phyloP scores from a whole-genome alignment of 2,888 invertebrate genomes.

The Agelastica alni region DNA sequence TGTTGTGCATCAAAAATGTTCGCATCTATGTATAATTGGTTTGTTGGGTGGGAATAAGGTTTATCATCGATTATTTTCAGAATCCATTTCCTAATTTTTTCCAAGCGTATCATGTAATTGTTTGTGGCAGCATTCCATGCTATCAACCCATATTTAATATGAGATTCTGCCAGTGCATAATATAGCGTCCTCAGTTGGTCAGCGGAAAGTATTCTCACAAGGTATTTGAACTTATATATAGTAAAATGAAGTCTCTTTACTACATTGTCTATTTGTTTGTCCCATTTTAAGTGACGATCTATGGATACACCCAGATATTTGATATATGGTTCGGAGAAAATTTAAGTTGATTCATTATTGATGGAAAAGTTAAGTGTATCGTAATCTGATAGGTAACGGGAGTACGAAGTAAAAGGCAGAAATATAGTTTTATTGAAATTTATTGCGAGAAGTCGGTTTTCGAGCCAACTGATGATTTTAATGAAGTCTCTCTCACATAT shows the following conservation, averaged over 20 bases:
- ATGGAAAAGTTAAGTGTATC: neutral
- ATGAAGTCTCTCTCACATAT: neutral
- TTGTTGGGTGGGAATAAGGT: no score
- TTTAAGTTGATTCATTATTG: neutral
- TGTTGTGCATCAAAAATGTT: no score
- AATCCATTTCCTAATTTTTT: no score
- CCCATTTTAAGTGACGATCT: no score
- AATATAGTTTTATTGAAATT: neutral
- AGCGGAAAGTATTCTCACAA: neutral
- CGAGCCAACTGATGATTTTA: neutral
- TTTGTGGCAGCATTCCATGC: no score
- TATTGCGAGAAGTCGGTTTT: no score
- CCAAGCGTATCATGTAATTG: no score
- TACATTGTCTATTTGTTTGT: no score
- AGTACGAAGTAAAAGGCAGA: neutral
- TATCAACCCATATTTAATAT: neutral
- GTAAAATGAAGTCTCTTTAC: neutral
- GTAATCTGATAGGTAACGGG: neutral
- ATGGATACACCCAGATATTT: neutral
- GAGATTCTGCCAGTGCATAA: neutral
- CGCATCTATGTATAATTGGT: no score
- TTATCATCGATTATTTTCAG: no score
- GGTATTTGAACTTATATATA: neutral
- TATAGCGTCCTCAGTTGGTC: neutral
- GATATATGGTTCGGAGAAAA: neutral